Conservation (phyloP, 2,888 invertebrate species). For the Lithophane ornitopus region DNA sequence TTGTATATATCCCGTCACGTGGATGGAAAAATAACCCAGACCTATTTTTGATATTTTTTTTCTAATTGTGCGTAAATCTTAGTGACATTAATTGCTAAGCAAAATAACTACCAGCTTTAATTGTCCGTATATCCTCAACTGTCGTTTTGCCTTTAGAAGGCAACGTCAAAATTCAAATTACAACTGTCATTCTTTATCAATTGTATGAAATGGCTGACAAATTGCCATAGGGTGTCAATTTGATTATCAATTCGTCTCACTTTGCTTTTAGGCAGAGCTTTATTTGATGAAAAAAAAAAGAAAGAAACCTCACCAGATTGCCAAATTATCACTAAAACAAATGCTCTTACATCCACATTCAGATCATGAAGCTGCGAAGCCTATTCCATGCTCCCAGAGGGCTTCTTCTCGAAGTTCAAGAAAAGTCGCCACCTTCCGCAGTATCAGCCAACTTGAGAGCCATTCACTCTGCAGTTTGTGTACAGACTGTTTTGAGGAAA, state of each 20-base stretch:
- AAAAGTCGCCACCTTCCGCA: constrained; percentile 48
- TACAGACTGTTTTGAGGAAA: constrained; percentile 44
- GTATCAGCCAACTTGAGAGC: constrained; percentile 47
- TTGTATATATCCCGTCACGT: too few relatives aligned
- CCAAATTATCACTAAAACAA: constrained; percentile 37
- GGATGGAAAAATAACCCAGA: background rate
- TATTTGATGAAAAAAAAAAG: background rate
- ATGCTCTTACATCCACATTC: constrained; percentile 34
- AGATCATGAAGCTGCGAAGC: constrained; percentile 33
- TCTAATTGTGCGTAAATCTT: background rate
- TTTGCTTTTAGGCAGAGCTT: background rate
- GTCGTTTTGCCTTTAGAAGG: too few relatives aligned
- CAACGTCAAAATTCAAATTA: background rate
- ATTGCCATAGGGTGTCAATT: background rate
- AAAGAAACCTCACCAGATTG: background rate
- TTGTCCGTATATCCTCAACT: background rate
- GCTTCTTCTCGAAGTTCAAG: constrained; percentile 35
- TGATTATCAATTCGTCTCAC: background rate
- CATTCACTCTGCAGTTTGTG: constrained; percentile 45
- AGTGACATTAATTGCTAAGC: background rate
- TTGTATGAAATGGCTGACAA: background rate
- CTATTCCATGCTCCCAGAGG: constrained; percentile 52
- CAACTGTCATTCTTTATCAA: background rate
- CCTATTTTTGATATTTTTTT: background rate
- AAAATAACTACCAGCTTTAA: background rate